Conservation (phyloP, 2,888 invertebrate species). For the Phlogophora meticulosa region DNA sequence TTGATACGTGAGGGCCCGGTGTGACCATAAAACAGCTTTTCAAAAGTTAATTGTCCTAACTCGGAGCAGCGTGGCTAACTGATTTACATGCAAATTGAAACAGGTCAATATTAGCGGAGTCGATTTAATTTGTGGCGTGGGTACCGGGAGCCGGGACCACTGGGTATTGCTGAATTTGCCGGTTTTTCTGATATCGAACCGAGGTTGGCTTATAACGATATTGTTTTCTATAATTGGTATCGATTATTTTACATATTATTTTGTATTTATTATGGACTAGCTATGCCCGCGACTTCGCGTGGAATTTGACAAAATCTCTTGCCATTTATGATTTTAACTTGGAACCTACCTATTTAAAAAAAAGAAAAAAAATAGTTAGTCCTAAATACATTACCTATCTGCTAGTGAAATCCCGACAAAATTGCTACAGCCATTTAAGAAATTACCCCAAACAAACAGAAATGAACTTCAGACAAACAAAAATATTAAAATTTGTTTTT, state of each 20-base stretch:
- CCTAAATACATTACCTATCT: too few species aligned
- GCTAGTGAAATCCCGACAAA: too few species aligned
- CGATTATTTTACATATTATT: constrained; percentile 3
- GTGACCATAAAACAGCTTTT: constrained; percentile 56
- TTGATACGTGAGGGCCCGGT: constrained; percentile 24
- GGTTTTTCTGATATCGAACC: constrained; percentile 47
- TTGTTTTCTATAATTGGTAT: constrained; percentile 33
- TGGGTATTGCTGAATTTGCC: constrained; percentile 43
- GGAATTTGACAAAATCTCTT: too few species aligned
- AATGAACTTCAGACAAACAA: too few species aligned
- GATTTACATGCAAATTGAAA: constrained; percentile 80
- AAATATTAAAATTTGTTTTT: too few species aligned
- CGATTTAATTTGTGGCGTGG: constrained; percentile 64
- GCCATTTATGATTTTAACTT: too few species aligned
- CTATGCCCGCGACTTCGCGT: too few species aligned
- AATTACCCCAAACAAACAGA: too few species aligned
- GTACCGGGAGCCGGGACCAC: constrained; percentile 10
- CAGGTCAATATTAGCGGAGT: constrained; percentile 75
- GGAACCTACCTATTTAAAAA: too few species aligned
- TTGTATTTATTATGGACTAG: too few species aligned
- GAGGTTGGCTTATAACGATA: constrained; percentile 47
- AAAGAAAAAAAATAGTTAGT: too few species aligned
- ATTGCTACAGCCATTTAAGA: too few species aligned
- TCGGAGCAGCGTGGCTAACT: constrained; percentile 50
- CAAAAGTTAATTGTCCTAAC: constrained; percentile 61